These are phyloP conservation scores for Helicorthomorpha holstii DNA, from an alignment of 1,140 invertebrate species.

Conservation along the genomic window DNA sequence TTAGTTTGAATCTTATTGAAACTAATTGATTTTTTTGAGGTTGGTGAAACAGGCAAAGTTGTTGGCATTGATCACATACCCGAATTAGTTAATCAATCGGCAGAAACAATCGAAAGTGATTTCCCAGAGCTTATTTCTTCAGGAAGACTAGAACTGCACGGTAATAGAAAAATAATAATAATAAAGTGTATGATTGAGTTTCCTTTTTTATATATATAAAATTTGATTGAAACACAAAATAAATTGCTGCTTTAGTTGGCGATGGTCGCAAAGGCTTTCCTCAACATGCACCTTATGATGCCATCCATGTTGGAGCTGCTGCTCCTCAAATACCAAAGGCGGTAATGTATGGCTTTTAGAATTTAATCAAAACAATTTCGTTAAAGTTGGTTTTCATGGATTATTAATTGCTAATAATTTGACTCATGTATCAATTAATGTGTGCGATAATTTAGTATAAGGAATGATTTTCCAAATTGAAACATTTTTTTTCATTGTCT, in stretches of 20 bases:
- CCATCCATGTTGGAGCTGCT: slow-evolving; percentile 87
- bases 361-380: no score
- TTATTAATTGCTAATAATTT: not conserved
- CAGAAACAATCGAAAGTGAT: slow-evolving; percentile 58
- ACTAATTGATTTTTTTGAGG: slow-evolving; percentile 19
- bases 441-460: no score
- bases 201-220: not conserved
- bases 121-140: slow-evolving; percentile 45
- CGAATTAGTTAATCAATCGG: slow-evolving; percentile 56
- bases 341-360: slow-evolving; percentile 24
- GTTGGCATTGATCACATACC: slow-evolving; percentile 88
- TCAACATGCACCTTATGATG: slow-evolving; percentile 62
- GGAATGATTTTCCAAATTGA: no score
- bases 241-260: slow-evolving; percentile 38
- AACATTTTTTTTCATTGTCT: no score
- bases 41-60: slow-evolving; percentile 50
- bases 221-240: not conserved
- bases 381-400: no score
- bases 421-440: no score
- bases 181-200: not conserved
- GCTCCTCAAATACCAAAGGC: slow-evolving; percentile 55
- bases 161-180: slow-evolving; percentile 26
- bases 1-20: not conserved
- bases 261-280: slow-evolving; percentile 66
- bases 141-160: slow-evolving; percentile 47